Percentiles rank a stretch among this genome's conserved stretches.
Conservation (phyloP, 2,888 invertebrate species). For the Amphipyra berbera region DNA sequence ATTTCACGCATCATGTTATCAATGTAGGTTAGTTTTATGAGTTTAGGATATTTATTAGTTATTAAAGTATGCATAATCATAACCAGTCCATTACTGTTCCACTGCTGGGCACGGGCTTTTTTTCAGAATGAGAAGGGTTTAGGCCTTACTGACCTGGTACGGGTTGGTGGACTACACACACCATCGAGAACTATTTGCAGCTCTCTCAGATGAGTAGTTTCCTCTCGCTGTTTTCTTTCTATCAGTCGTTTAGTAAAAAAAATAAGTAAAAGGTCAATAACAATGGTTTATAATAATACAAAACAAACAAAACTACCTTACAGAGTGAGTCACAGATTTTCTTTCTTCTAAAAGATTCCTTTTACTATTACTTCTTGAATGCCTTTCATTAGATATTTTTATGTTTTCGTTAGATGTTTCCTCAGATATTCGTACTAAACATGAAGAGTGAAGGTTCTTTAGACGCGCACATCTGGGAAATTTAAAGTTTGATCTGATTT, state of each 20-base stretch:
- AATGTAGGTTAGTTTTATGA: not conserved
- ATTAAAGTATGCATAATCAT: slow-evolving; percentile 1
- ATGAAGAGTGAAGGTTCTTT: slow-evolving; percentile 60
- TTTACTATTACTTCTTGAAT: slow-evolving; percentile 32
- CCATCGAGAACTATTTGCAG: too few species aligned
- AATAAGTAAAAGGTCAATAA: slow-evolving; percentile 28
- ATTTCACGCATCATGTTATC: not conserved
- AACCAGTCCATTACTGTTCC: too few species aligned
- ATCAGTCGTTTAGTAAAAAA: not conserved
- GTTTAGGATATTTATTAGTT: slow-evolving; percentile 8
- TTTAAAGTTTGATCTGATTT: slow-evolving; percentile 75
- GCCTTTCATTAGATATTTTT: slow-evolving; percentile 43
- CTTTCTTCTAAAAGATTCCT: slow-evolving; percentile 52
- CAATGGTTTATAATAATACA: slow-evolving; percentile 32
- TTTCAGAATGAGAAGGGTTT: too few species aligned
- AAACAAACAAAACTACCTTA: slow-evolving; percentile 43
- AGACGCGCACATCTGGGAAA: slow-evolving; percentile 73
- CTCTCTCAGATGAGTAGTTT: too few species aligned
- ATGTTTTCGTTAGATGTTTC: slow-evolving; percentile 65
- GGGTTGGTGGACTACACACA: too few species aligned
- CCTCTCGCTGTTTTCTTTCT: too few species aligned
- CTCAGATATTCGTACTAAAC: slow-evolving; percentile 72
- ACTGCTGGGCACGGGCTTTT: too few species aligned
- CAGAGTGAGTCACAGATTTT: slow-evolving; percentile 20
- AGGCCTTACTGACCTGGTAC: too few species aligned